Base-by-base conservation (phyloP, 1,140 invertebrate genomes). In the Branchinecta lindahli region DNA sequence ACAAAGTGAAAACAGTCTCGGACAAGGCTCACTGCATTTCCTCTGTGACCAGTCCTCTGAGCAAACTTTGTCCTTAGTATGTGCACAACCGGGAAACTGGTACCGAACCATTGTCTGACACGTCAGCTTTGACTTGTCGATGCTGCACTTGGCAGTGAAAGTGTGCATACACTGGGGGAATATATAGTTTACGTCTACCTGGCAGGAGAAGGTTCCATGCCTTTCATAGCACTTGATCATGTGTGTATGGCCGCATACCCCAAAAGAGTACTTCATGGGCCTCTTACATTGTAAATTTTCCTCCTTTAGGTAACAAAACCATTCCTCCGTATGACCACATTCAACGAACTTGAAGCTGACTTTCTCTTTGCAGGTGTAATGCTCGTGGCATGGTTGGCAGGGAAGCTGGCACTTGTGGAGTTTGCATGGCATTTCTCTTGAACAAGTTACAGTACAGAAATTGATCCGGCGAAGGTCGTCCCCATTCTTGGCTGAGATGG, bases 381-480 rank as follows among this genome's bases (percentile, higher is more conserved):
- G 69, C 4, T 12, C 46, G 46, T 70, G 69, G n/a, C 45, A 10
- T 44, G 69, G 69, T 15, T 70, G 69, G 69, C 69, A 70, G 33
- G 65, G 7, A 0, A 44, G 65, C 8, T 12, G 46, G 46, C 69
- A 70, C 52, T 21, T 21, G 61, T 70, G 69, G 7, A 44, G 9
- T 8, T 45, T 9, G 44, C 69, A 70, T 6, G 69, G 46, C 69
- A 70, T 70, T 15, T 18, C 12, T 10, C 15, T 68, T 66, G 8
- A n/a, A 33, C 81, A 82, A 8, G 70, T 68, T 15, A 70, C 21
- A 68, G 70, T 71, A 72, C 81, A 82, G 12, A 79, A 78, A 45
- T 75, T 75, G 67, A 76, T 73, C 7, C 72, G n/a, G 6, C 66
- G 44, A 72, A 82, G 79, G 70, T 82, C 80, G 3, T 74, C 67